A percentile compares a stretch with the other conserved stretches of the same genome.
phyloP scores from a whole-genome alignment of 1,140 invertebrate genomes.

The Drosophila orena region DNA sequence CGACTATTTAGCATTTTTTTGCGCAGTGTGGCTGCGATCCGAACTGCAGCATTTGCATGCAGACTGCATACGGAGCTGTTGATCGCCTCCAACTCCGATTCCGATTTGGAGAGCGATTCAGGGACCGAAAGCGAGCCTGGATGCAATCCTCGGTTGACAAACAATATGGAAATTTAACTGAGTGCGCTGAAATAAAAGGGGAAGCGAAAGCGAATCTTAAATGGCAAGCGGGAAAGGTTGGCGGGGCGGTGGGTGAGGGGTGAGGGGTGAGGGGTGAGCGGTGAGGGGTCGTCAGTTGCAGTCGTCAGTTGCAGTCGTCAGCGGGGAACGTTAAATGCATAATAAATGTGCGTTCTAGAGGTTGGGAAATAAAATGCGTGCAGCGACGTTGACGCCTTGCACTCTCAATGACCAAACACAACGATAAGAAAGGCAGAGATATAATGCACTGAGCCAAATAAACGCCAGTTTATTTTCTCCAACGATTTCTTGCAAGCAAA shows the following conservation, averaged over 20 bases:
- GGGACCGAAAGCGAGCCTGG: slow-evolving; percentile 39
- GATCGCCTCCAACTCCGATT: slow-evolving; percentile 44
- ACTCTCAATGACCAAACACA: slow-evolving; percentile 77
- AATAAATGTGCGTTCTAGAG: slow-evolving; percentile 75
- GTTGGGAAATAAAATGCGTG: slow-evolving; percentile 72
- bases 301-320: slow-evolving; percentile 51
- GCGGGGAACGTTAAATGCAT: slow-evolving; percentile 77
- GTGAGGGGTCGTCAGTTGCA: slow-evolving; percentile 52
- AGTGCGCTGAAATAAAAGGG: slow-evolving; percentile 30
- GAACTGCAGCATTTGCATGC: slow-evolving; percentile 66
- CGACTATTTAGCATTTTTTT: not conserved
- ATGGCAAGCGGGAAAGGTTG: not conserved
- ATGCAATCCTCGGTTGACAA: slow-evolving; percentile 70
- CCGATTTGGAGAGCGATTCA: slow-evolving; percentile 35
- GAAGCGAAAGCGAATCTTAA: slow-evolving; percentile 64
- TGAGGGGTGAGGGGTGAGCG: too few relatives aligned
- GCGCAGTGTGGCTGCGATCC: slow-evolving; percentile 1
- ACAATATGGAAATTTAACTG: slow-evolving; percentile 75
- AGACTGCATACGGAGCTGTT: slow-evolving; percentile 70
- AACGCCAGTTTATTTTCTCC: too few relatives aligned
- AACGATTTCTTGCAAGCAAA: too few relatives aligned
- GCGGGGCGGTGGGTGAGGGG: not conserved
- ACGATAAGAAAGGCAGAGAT: slow-evolving; percentile 47
- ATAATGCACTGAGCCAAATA: slow-evolving; percentile 3
- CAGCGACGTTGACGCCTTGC: slow-evolving; percentile 62